Evolutionary conservation across 2,888 invertebrate genomes (phyloP).

Genomic region (Aleiodes alternator): DNA sequence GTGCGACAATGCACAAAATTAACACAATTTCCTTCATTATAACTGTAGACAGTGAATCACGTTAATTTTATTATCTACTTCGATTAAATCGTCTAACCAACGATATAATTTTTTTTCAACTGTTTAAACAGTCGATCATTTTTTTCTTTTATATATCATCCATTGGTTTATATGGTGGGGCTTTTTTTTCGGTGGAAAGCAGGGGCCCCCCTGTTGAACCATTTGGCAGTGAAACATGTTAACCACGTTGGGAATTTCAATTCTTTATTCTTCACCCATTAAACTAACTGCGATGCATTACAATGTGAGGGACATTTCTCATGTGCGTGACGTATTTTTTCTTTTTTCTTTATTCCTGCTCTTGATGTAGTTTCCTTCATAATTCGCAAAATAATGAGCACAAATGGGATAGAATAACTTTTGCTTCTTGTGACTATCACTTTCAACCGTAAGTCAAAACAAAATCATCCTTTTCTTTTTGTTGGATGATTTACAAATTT

Average conservation of each 20-base stretch:
- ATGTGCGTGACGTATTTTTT: conserved; percentile 53
- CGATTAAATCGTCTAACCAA: conserved; percentile 21
- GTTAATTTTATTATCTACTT: neutral
- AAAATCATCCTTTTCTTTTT: no score
- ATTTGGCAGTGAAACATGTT: conserved; percentile 70
- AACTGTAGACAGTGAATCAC: conserved; percentile 36
- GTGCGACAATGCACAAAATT: conserved; percentile 47
- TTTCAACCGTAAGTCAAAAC: conserved; percentile 57
- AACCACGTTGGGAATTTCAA: conserved; percentile 71
- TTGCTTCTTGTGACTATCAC: conserved; percentile 68
- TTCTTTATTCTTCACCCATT: conserved; percentile 54
- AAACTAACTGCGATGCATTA: conserved; percentile 60
- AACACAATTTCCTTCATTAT: conserved; percentile 58
- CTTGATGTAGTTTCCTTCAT: conserved; percentile 30
- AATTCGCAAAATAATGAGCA: conserved; percentile 6
- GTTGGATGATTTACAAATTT: no score
- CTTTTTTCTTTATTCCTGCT: neutral
- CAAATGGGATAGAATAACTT: conserved; percentile 59
- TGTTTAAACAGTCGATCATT: conserved; percentile 64
- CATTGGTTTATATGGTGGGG: conserved; percentile 66
- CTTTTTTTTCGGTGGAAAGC: neutral
- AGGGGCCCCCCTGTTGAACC: conserved; percentile 61
- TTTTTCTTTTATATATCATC: conserved; percentile 72
- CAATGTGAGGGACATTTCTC: conserved; percentile 54
- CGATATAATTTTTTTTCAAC: conserved; percentile 63